phyloP scores from a whole-genome alignment of 2,113 vertebrate genomes.

The Microcebus murinus region DNA sequence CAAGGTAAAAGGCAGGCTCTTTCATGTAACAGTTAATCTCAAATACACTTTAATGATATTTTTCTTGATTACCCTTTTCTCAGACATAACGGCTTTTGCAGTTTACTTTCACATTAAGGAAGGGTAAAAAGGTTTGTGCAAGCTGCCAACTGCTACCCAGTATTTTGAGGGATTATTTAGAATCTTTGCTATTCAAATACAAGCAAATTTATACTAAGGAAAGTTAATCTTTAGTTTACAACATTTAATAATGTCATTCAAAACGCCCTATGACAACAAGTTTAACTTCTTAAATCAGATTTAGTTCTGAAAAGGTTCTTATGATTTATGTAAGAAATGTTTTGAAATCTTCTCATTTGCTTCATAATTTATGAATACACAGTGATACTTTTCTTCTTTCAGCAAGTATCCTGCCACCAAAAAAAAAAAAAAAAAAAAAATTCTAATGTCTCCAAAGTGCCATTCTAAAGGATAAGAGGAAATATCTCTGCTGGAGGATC shows the following conservation, averaged over 20 bases:
- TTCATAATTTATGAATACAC: not conserved
- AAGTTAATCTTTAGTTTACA: constrained; percentile 69
- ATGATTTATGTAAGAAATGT: constrained; percentile 4
- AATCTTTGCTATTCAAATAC: constrained; percentile 66
- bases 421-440: not conserved
- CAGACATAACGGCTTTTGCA: not conserved
- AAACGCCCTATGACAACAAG: constrained; percentile 40
- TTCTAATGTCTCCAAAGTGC: not conserved
- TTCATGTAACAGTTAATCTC: constrained; percentile 65
- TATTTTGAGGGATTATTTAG: constrained; percentile 55
- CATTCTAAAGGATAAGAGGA: not conserved
- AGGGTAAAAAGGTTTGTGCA: constrained; percentile 63
- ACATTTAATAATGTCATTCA: constrained; percentile 73
- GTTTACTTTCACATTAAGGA: constrained; percentile 68
- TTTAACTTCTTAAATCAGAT: constrained; percentile 76
- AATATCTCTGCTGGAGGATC: not conserved
- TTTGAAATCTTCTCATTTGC: constrained; percentile 42
- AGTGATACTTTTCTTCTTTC: not conserved
- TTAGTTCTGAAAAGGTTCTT: constrained; percentile 60
- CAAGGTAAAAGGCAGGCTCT: constrained; percentile 55
- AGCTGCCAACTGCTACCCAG: not conserved
- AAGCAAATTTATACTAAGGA: constrained; percentile 46
- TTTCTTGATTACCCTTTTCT: constrained; percentile 78
- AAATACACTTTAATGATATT: constrained; percentile 75
- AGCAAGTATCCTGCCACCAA: not conserved